Evolutionary conservation across 2,888 invertebrate species (phyloP).

Genomic region (Odontomyia ornata): DNA sequence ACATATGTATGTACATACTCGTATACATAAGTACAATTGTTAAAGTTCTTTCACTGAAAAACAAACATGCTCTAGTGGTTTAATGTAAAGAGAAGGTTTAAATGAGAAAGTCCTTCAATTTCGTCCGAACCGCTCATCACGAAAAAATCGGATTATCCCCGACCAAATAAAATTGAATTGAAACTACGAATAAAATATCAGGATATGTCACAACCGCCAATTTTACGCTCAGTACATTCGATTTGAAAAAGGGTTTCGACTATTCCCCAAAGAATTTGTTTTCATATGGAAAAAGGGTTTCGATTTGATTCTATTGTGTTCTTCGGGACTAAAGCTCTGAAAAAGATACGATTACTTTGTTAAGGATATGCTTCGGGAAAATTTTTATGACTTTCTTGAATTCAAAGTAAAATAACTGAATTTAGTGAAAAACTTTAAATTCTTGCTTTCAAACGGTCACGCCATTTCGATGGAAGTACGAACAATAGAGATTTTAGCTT

Average conservation of each 20-base stretch:
- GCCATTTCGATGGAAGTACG: background rate
- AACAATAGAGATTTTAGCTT: background rate
- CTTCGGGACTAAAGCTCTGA: background rate
- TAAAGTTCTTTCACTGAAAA: too few species aligned
- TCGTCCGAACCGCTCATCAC: background rate
- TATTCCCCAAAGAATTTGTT: conserved; percentile 13
- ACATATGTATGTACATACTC: too few species aligned
- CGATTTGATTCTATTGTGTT: background rate
- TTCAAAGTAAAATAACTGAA: background rate
- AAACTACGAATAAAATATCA: background rate
- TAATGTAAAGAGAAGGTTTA: too few species aligned
- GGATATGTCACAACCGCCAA: background rate
- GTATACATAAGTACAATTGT: too few species aligned
- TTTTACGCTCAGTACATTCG: conserved; percentile 19
- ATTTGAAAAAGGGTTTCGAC: conserved; percentile 14
- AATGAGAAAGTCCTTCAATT: too few species aligned
- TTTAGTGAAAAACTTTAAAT: too few species aligned
- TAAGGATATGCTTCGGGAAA: background rate
- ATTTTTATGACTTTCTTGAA: background rate
- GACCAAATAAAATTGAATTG: background rate
- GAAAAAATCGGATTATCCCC: background rate
- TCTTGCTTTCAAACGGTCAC: too few species aligned
- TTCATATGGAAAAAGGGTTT: background rate
- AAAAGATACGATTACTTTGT: background rate
- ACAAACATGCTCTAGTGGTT: too few species aligned